These are phyloP conservation scores for Antitype chi DNA, from an alignment of 2,888 invertebrate species.

Conservation along the genomic window DNA sequence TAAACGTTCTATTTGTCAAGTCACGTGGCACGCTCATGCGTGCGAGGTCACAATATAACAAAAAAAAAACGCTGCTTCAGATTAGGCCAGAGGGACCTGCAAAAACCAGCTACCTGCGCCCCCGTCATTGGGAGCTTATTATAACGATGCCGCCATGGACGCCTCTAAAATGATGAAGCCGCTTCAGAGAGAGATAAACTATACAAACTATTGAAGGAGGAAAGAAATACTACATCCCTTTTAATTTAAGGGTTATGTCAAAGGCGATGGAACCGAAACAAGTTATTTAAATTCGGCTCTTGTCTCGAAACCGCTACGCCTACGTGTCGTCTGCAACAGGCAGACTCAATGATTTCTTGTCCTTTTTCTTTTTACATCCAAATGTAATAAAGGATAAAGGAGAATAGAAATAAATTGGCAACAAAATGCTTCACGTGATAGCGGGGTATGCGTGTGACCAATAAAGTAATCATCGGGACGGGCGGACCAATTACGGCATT, in stretches of 20 bases:
- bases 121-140: constrained; percentile 78
- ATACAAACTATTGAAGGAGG: constrained; percentile 70
- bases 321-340: constrained; percentile 71
- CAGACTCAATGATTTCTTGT: constrained; percentile 50
- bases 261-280: constrained; percentile 85
- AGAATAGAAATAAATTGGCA: constrained; percentile 80
- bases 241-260: constrained; percentile 83
- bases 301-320: constrained; percentile 78
- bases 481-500: constrained; percentile 84
- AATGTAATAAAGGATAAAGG: constrained; percentile 62
- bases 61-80: constrained; percentile 76
- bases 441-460: constrained; percentile 80
- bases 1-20: constrained; percentile 56
- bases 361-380: constrained; percentile 70
- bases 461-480: constrained; percentile 88
- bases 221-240: constrained; percentile 78
- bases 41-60: constrained; percentile 78
- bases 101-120: constrained; percentile 88
- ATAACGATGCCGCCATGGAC: constrained; percentile 73
- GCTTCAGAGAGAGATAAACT: constrained; percentile 77
- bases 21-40: constrained; percentile 80
- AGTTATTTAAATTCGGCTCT: constrained; percentile 87
- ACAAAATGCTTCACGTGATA: constrained; percentile 77
- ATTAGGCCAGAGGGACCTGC: constrained; percentile 82
- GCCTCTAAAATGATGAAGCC: constrained; percentile 77